Percentiles rank a stretch among this genome's conserved stretches.
Conservation (phyloP, 2,888 invertebrate genomes). For the Callyntrura guangdongensis region DNA sequence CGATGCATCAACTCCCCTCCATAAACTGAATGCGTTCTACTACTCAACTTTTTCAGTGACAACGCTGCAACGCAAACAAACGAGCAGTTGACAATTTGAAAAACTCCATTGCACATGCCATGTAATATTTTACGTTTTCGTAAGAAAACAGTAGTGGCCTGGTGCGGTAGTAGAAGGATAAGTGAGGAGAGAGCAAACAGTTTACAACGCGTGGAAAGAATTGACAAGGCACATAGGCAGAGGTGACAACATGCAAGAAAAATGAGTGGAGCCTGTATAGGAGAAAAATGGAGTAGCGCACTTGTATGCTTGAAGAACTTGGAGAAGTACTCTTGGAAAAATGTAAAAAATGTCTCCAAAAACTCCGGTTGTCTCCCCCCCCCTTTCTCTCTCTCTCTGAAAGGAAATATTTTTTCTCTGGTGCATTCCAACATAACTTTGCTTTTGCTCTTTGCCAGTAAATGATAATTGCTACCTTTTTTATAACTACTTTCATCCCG, state of each 20-base stretch:
- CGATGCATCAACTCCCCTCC: neutral
- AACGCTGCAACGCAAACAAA: slow-evolving; percentile 55
- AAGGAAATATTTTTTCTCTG: neutral
- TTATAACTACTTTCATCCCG: neutral
- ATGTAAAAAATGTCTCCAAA: no score
- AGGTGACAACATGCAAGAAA: slow-evolving; percentile 17
- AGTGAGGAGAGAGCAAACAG: neutral
- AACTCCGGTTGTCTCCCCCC: no score
- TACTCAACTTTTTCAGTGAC: neutral
- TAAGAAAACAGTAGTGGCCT: no score
- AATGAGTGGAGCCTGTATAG: neutral
- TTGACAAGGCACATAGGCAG: neutral
- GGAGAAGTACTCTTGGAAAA: neutral
- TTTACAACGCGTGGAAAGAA: neutral
- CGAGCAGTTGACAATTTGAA: slow-evolving; percentile 56
- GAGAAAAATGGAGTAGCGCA: neutral
- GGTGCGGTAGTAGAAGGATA: neutral
- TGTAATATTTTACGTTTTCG: neutral
- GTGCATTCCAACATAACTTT: neutral
- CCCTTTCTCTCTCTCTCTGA: neutral
- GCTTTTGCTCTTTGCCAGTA: neutral
- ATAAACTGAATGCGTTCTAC: neutral
- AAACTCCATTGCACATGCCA: neutral
- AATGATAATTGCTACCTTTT: neutral
- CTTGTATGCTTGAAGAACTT: neutral